Evolutionary conservation across 1,140 invertebrate genomes (phyloP).

Genomic region (Muscidifurax raptorellus): DNA sequence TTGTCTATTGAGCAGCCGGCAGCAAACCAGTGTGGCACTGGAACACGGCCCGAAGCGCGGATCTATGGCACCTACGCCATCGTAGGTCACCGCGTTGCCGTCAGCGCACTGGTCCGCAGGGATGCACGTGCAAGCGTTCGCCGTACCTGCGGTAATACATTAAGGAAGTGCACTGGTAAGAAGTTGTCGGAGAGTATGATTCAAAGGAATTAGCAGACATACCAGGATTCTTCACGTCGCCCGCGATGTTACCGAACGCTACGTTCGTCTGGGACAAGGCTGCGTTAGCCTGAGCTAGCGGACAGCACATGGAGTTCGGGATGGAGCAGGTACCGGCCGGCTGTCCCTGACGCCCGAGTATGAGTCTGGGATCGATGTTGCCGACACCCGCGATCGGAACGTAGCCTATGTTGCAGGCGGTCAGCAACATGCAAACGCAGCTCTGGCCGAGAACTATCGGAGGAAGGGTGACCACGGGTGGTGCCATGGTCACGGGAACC

Average conservation of each 20-base stretch:
- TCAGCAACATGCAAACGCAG: slow-evolving; percentile 5
- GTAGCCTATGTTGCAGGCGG: neutral
- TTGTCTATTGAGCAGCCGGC: slow-evolving; percentile 50
- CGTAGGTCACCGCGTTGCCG: slow-evolving; percentile 56
- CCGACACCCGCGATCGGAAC: slow-evolving; percentile 43
- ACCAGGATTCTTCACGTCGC: slow-evolving; percentile 47
- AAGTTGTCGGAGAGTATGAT: too few relatives aligned
- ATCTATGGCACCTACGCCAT: slow-evolving; percentile 63
- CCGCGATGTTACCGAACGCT: neutral
- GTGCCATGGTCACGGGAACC: neutral
- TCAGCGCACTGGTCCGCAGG: slow-evolving; percentile 58
- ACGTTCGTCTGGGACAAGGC: neutral
- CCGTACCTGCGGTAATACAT: slow-evolving; percentile 55
- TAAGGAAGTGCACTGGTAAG: too few relatives aligned
- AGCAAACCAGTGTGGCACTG: slow-evolving; percentile 65
- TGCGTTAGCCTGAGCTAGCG: slow-evolving; percentile 15
- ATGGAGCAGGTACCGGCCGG: neutral
- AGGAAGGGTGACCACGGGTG: neutral
- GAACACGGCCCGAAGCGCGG: slow-evolving; percentile 66
- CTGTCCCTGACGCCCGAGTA: slow-evolving; percentile 47
- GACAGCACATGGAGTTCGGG: slow-evolving; percentile 9
- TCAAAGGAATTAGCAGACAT: neutral
- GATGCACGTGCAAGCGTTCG: slow-evolving; percentile 65
- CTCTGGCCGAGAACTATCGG: slow-evolving; percentile 1
- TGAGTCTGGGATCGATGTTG: slow-evolving; percentile 56